Base-by-base conservation (phyloP, 2,797 vertebrate species). In the Enteromius anoplus region DNA sequence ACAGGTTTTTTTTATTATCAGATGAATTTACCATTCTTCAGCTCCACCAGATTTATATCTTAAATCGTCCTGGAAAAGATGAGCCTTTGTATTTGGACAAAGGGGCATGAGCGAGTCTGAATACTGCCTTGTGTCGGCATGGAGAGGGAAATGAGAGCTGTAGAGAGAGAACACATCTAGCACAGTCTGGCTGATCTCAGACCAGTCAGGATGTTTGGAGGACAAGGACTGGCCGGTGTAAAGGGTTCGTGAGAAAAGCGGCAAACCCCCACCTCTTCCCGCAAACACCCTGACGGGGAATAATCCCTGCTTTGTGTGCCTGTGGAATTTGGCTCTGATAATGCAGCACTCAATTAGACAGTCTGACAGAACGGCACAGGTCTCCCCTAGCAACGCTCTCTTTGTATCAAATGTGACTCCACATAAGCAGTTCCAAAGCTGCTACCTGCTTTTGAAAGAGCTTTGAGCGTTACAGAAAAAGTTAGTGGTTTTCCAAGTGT, bases 271-370 rank as follows among this genome's bases (percentile, higher is more conserved):
- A 14, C 66, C 79, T 76, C 75, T 65, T 60, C 82, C 72, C 37
- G 51, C 42, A 75, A 80, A 80, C 78, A 72, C 78, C 40, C 70
- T 55, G 68, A 51, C 10, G 15, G 55, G 75, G 86, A 84, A 88
- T 88, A 88, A 88, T 79, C 86, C 76, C 32, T 64, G 82, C 86
- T 85, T 87, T 88, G 87, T 88, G 79, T 75, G 47, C 66, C 58
- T 77, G 21, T 76, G 86, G 86, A 87, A 88, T 88, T 84, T 85
- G 79, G 86, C 71, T 85, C 75, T 87, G 82, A 84, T 85, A 88
- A 87, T 79, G 47, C 84, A 42, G 75, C 58, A 85, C 71, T 87
- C 79, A 78, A 85, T 85, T 87, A 87, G 85, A 71, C 78, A 64
- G 77, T 77, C 78, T 60, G 70, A 72, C 37, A 69, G 40, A 73